Evolutionary conservation across 2,888 invertebrate species (phyloP), one percentile per base, ranked within the genome.

Genomic region (Brenthis hecate): DNA sequence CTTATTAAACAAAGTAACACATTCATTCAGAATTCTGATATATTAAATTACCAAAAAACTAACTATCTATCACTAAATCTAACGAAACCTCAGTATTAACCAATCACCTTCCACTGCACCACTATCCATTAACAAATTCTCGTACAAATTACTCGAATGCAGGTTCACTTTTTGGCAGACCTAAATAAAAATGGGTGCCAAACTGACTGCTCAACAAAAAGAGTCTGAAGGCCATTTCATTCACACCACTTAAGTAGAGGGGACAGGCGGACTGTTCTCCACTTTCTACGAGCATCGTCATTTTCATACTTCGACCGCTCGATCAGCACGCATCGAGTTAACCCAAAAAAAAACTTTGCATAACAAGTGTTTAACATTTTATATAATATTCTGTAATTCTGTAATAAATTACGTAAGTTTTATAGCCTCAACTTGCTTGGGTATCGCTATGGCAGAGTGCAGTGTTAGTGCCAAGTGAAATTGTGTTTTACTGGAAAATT

Each of bases 261-360:
- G 60, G 50, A 19, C 6, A 23, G 50, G 13, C 60, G 48, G 23
- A 32, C 60, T 50, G n/a, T 28, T 50, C 28, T 60, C 60, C 50
- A 60, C 60, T 60, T 60, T 60, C 60, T 60, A 60, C 50, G 36
- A 11, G 11, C n/a, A n/a, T 48, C 60, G 60, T 60, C 60, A 60
- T 19, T 60, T 16, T n/a, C n/a, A 60, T 11, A n/a, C 48, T 28
- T 13, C 28, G n/a, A 48, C 11, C n/a, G 28, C 28, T 50, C 60
- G 60, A 50, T 43, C 36, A 43, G 28, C 23, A 48, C 28, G 60
- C 50, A 60, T 60, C n/a, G 60, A 28, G 36, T 11, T 23, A 14
- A 14, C 60, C 48, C n/a, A 60, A 60, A 60, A 19, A 19, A 19
- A 23, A 47, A 3, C 8, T 51, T 19, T 13, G 53, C 53, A 11